A percentile compares a stretch with the other conserved stretches of the same genome.
These are phyloP conservation scores for Steinernema scapterisci DNA, from an alignment of 2,888 invertebrate species.

Conservation along the genomic window DNA sequence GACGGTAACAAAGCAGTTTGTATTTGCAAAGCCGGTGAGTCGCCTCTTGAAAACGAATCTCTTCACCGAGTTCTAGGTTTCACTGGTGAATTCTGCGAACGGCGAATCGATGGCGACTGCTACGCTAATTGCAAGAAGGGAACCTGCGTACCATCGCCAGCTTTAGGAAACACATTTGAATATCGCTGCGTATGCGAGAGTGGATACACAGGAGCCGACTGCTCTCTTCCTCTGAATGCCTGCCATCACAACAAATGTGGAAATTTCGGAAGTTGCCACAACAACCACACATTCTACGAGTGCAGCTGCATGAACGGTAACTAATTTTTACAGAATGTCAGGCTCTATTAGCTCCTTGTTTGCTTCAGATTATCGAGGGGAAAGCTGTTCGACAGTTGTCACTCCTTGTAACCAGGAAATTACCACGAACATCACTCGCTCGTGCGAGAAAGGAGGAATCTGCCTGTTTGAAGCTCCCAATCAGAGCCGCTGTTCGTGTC, in stretches of 20 bases:
- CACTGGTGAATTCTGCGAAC: conserved; percentile 4
- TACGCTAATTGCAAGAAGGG: not conserved
- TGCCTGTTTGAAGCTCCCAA: not conserved
- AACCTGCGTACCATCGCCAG: not conserved
- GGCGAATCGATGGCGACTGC: not conserved
- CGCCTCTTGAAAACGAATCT: too few species aligned
- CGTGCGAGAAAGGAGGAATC: not conserved
- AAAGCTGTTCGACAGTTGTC: not conserved
- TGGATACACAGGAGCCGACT: conserved; percentile 8
- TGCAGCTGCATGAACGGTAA: not conserved
- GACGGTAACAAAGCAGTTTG: not conserved
- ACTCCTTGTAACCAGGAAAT: conserved; percentile 13
- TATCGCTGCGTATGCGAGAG: not conserved
- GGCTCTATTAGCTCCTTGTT: too few species aligned
- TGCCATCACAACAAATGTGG: not conserved
- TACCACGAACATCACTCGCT: not conserved
- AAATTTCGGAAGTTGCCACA: not conserved
- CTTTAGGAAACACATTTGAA: not conserved
- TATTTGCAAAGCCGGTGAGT: not conserved
- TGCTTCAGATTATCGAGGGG: conserved; percentile 18
- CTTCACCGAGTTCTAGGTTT: not conserved
- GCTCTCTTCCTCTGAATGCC: not conserved
- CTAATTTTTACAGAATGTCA: too few species aligned
- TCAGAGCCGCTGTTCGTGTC: not conserved
- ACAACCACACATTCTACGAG: conserved; percentile 4